Percentiles rank a stretch among this genome's conserved stretches.
phyloP scores from a whole-genome alignment of 1,140 invertebrate species.

The Rhynchophorus ferrugineus region DNA sequence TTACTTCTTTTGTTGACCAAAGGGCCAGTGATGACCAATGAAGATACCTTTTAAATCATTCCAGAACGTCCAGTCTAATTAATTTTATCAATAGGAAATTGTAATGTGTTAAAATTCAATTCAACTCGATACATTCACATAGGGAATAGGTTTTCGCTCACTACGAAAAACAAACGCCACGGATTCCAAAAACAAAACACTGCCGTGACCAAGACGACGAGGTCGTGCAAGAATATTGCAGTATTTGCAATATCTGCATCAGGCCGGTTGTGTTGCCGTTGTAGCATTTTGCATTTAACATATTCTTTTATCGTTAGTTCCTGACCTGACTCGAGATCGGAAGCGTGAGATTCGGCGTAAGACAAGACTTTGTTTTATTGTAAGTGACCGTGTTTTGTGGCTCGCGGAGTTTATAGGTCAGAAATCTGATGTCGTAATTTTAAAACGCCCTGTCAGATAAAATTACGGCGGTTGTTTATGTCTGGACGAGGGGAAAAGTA shows the following conservation, averaged over 20 bases:
- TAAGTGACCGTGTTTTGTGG: conserved; percentile 14
- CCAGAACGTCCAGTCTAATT: no score
- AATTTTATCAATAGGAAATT: no score
- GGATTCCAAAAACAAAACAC: conserved; percentile 8
- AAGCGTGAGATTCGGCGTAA: conserved; percentile 17
- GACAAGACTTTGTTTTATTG: conserved; percentile 19
- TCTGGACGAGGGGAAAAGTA: no score
- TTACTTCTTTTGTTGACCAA: no score
- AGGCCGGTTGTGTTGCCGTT: conserved; percentile 11
- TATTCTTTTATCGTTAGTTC: conserved; percentile 18
- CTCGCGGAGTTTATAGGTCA: conserved; percentile 12
- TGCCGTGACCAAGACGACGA: conserved; percentile 8
- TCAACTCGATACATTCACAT: no score
- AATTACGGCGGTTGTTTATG: not conserved
- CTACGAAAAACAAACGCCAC: no score
- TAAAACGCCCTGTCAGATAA: conserved; percentile 4
- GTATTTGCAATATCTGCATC: conserved; percentile 16
- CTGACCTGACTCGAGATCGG: conserved; percentile 15
- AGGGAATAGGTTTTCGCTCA: no score
- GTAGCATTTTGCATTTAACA: conserved; percentile 17
- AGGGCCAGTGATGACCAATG: no score
- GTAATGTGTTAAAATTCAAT: no score
- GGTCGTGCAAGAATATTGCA: conserved; percentile 17
- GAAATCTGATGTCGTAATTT: conserved; percentile 14
- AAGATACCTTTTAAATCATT: no score